phyloP scores from a whole-genome alignment of 2,113 vertebrate genomes.

The Sitta europaea region DNA sequence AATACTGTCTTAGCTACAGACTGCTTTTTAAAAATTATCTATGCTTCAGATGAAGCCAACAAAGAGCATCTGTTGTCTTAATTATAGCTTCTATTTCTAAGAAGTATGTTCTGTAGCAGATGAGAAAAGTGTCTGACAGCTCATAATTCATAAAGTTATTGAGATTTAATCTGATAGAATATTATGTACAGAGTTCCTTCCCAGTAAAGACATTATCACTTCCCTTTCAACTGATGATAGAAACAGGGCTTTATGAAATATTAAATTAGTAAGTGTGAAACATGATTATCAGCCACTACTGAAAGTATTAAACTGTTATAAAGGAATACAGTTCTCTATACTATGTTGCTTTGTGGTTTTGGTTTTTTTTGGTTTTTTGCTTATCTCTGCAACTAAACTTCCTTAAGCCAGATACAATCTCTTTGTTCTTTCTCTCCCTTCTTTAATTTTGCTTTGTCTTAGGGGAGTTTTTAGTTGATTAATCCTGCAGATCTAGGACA shows the following conservation, averaged over 20 bases:
- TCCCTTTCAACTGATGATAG: conserved; percentile 44
- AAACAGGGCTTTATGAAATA: conserved; percentile 15
- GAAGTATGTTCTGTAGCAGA: conserved; percentile 77
- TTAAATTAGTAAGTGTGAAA: conserved; percentile 17
- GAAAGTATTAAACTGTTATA: background rate
- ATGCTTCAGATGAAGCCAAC: conserved; percentile 67
- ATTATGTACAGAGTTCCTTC: conserved; percentile 71
- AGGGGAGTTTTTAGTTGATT: background rate
- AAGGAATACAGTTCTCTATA: background rate
- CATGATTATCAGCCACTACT: background rate
- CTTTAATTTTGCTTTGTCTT: background rate
- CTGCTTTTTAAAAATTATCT: conserved; percentile 35
- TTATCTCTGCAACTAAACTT: background rate
- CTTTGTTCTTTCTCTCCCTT: background rate
- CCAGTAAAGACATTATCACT: conserved; percentile 47
- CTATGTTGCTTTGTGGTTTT: background rate
- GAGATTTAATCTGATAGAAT: conserved; percentile 75
- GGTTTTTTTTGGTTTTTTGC: background rate
- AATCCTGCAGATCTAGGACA: background rate
- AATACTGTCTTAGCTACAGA: conserved; percentile 23
- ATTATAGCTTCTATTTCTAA: conserved; percentile 82
- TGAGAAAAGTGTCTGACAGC: conserved; percentile 74
- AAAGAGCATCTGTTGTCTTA: conserved; percentile 81
- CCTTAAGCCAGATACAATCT: background rate
- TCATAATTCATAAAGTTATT: conserved; percentile 77